phyloP scores from a whole-genome alignment of 1,140 invertebrate species.

The Ips nitidus region DNA sequence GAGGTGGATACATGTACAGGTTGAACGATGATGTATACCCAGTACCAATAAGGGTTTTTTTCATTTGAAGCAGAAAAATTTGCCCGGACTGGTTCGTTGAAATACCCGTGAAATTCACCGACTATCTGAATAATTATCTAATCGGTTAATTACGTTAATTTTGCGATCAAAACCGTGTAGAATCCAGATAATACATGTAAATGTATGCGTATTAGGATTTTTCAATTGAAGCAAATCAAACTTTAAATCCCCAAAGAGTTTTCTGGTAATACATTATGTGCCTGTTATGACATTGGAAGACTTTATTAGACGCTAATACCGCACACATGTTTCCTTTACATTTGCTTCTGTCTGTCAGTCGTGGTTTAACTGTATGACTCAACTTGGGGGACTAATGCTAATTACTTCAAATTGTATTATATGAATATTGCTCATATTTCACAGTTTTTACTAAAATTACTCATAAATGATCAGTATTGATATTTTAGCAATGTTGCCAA shows the following conservation, averaged over 20 bases:
- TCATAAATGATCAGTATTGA: too few relatives aligned
- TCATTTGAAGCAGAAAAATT: background rate
- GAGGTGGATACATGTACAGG: background rate
- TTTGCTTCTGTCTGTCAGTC: slow-evolving; percentile 5
- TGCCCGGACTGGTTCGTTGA: background rate
- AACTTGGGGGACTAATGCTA: background rate
- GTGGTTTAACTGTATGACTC: background rate
- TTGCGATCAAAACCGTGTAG: background rate
- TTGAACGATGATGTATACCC: background rate
- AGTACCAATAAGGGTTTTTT: background rate
- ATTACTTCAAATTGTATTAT: background rate
- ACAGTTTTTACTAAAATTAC: too few relatives aligned
- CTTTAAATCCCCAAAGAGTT: too few relatives aligned
- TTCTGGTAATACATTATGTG: background rate
- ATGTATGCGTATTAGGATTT: background rate
- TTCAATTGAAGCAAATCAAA: too few relatives aligned
- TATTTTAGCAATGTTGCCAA: too few relatives aligned
- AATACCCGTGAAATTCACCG: background rate
- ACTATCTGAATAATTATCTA: slow-evolving; percentile 1
- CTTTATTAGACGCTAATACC: slow-evolving; percentile 8
- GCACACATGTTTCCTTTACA: slow-evolving; percentile 5
- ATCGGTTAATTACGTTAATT: background rate
- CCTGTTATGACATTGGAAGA: slow-evolving; percentile 9
- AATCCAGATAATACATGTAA: background rate
- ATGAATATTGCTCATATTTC: too few relatives aligned